Conservation (phyloP, 2,113 vertebrate genomes). For the Piaya cayana region DNA sequence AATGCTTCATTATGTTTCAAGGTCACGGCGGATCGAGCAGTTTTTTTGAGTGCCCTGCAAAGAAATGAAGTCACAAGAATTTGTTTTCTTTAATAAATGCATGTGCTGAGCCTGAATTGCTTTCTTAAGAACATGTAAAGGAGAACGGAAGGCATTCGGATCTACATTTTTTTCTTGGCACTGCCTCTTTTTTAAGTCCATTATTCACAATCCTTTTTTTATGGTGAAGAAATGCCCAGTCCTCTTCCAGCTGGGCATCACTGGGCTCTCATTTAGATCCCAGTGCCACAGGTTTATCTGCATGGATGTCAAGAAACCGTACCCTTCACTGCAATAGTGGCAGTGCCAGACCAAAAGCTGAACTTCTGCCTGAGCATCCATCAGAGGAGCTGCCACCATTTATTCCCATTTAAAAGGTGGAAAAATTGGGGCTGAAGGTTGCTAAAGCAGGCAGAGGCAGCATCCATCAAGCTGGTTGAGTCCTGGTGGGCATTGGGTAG, state of each 20-base stretch:
- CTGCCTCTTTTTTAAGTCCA: neutral
- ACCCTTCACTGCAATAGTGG: neutral
- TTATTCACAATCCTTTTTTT: neutral
- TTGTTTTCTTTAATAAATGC: neutral
- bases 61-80: neutral
- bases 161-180: neutral
- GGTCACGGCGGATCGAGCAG: neutral
- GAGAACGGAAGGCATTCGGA: neutral
- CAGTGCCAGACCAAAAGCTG: neutral
- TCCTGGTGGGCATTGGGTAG: accelerated
- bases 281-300: neutral
- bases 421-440: neutral
- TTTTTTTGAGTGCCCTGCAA: neutral
- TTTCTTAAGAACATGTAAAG: neutral
- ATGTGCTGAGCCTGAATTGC: neutral
- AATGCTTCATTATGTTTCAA: slow-evolving; percentile 58
- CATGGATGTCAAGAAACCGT: neutral
- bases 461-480: accelerated
- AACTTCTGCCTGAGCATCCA: neutral
- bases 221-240: accelerated
- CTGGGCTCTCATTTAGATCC: neutral
- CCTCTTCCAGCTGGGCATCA: neutral
- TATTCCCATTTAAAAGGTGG: neutral
- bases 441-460: neutral
- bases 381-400: neutral